A percentile compares a stretch with the other conserved stretches of the same genome.
These are phyloP conservation scores for Platyrinchus mystaceus DNA, from an alignment of 2,797 vertebrate species.

Conservation along the genomic window DNA sequence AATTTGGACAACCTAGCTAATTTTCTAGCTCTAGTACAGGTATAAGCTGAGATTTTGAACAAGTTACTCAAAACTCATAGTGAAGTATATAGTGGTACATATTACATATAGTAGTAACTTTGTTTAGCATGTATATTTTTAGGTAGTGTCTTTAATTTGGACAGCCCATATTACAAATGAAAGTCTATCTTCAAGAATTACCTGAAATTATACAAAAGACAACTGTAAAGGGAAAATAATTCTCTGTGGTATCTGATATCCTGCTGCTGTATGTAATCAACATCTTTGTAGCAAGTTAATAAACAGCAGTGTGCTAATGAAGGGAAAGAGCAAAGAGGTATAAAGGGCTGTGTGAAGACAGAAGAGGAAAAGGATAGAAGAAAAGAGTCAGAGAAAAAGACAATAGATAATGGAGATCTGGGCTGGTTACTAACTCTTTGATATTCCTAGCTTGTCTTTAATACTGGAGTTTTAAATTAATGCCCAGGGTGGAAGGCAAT, in stretches of 20 bases:
- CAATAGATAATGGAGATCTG: neutral
- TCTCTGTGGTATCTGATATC: neutral
- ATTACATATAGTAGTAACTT: neutral
- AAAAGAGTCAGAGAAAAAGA: neutral
- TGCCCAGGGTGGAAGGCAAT: neutral
- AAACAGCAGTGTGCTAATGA: neutral
- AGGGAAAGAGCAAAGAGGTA: neutral
- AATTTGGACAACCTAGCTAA: neutral
- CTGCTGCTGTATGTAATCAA: neutral
- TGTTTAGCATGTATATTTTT: neutral
- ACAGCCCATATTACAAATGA: neutral
- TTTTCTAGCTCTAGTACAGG: neutral
- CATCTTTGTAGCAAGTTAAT: neutral
- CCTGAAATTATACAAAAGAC: neutral
- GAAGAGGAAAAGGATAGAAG: neutral
- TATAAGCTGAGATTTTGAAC: neutral
- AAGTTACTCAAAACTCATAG: neutral
- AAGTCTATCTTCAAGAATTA: neutral
- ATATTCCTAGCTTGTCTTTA: neutral
- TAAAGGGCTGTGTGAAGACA: neutral
- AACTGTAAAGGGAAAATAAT: neutral
- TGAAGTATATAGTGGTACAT: neutral
- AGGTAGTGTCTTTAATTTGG: neutral
- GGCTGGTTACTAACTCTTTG: neutral
- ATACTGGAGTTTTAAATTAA: neutral